phyloP scores from a whole-genome alignment of 1,140 invertebrate genomes.

The Calliopsis andreniformis region DNA sequence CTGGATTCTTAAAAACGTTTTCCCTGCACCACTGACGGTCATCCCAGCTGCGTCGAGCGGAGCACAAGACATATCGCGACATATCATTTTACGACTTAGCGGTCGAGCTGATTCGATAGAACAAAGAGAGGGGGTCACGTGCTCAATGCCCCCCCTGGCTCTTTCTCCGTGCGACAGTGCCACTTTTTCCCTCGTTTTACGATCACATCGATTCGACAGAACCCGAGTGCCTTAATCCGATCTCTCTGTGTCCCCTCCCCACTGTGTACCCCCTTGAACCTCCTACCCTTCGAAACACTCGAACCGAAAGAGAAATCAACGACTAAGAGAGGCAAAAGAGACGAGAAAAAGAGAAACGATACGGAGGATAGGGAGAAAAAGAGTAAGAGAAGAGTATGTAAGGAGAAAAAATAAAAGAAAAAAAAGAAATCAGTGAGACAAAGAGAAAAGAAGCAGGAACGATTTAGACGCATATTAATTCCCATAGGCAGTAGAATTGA shows the following conservation, averaged over 20 bases:
- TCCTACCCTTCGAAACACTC: neutral
- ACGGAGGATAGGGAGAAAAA: neutral
- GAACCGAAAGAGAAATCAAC: slow-evolving; percentile 18
- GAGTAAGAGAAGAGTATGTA: neutral
- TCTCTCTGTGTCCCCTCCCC: slow-evolving; percentile 31
- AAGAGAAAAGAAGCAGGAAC: slow-evolving; percentile 46
- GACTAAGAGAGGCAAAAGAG: slow-evolving; percentile 12
- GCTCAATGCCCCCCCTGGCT: neutral
- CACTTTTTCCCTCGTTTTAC: slow-evolving; percentile 33
- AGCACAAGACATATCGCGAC: slow-evolving; percentile 31
- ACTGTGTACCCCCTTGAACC: slow-evolving; percentile 25
- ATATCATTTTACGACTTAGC: slow-evolving; percentile 25
- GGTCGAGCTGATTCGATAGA: neutral
- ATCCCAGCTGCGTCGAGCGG: slow-evolving; percentile 9
- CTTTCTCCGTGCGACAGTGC: slow-evolving; percentile 53
- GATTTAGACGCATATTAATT: slow-evolving; percentile 69
- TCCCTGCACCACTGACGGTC: neutral
- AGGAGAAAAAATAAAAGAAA: slow-evolving; percentile 1
- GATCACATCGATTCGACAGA: slow-evolving; percentile 63
- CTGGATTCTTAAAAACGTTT: slow-evolving; percentile 9
- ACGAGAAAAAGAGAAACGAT: slow-evolving; percentile 9
- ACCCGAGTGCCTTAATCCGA: slow-evolving; percentile 77
- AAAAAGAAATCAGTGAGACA: slow-evolving; percentile 21
- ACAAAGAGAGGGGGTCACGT: too few relatives aligned
- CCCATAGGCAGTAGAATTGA: slow-evolving; percentile 66